A percentile compares a stretch with the other conserved stretches of the same genome.
Evolutionary conservation across 1,140 invertebrate species (phyloP).

Genomic region (Chrysopa pallens): DNA sequence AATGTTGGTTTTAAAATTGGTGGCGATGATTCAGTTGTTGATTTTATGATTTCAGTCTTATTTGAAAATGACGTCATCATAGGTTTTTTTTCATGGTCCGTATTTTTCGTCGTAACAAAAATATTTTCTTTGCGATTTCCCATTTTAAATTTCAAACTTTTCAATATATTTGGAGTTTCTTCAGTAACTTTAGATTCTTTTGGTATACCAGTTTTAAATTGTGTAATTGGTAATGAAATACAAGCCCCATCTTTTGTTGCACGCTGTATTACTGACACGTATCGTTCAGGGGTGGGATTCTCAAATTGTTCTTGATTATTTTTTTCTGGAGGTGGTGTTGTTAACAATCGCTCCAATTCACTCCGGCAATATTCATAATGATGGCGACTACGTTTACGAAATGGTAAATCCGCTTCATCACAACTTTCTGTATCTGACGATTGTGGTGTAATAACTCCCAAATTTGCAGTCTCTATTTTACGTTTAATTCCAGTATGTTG

Average conservation of each 20-base stretch:
- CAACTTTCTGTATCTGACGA: slow-evolving; percentile 31
- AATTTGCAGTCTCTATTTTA: slow-evolving; percentile 7
- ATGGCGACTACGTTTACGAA: slow-evolving; percentile 24
- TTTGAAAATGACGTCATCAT: slow-evolving; percentile 2
- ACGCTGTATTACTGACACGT: slow-evolving; percentile 60
- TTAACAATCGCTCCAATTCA: slow-evolving; percentile 23
- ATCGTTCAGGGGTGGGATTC: slow-evolving; percentile 8
- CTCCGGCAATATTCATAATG: slow-evolving; percentile 11
- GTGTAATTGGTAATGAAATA: slow-evolving; percentile 27
- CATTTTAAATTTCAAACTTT: slow-evolving; percentile 63
- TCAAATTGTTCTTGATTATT: neutral
- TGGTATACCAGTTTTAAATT: slow-evolving; percentile 5
- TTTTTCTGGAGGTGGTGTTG: slow-evolving; percentile 25
- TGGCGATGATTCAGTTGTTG: neutral
- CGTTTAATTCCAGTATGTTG: slow-evolving; percentile 6
- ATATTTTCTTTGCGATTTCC: slow-evolving; percentile 40
- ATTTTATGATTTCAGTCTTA: neutral
- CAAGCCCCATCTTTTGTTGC: slow-evolving; percentile 57
- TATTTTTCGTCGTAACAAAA: slow-evolving; percentile 33
- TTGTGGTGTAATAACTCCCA: slow-evolving; percentile 31
- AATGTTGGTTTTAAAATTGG: slow-evolving; percentile 1
- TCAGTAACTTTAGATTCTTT: slow-evolving; percentile 9
- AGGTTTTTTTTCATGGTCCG: neutral
- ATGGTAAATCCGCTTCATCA: slow-evolving; percentile 25
- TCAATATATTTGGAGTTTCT: slow-evolving; percentile 42